Evolutionary conservation across 2,113 vertebrate genomes (phyloP).

Genomic region (Procapra przewalskii): DNA sequence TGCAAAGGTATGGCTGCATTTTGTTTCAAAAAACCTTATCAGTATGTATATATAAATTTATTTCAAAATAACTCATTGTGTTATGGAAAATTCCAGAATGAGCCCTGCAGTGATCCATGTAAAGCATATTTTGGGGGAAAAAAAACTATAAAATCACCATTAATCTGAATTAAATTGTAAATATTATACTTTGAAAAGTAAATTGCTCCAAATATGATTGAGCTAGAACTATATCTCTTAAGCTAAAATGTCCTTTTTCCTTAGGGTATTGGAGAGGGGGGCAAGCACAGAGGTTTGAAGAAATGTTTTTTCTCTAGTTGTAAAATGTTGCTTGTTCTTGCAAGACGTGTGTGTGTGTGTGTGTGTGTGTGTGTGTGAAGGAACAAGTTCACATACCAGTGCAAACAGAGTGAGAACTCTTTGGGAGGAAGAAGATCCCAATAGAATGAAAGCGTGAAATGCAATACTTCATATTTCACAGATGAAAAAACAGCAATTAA

Average conservation of each 20-base stretch:
- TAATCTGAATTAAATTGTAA: constrained; percentile 9
- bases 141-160: background rate
- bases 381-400: background rate
- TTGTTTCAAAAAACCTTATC: background rate
- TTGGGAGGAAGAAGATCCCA: background rate
- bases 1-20: background rate
- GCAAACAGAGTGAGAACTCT: background rate
- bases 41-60: background rate
- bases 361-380: background rate
- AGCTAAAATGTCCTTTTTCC: background rate
- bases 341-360: background rate
- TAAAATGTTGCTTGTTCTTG: background rate
- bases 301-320: background rate
- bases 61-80: background rate
- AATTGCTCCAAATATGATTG: background rate
- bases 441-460: background rate
- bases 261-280: background rate
- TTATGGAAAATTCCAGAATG: background rate
- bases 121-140: background rate
- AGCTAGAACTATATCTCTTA: background rate
- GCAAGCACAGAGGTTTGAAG: background rate
- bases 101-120: background rate
- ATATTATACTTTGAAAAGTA: constrained; percentile 1
- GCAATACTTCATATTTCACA: background rate
- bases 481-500: background rate